Conservation (phyloP, 2,888 invertebrate genomes). For the Plutella xylostella region DNA sequence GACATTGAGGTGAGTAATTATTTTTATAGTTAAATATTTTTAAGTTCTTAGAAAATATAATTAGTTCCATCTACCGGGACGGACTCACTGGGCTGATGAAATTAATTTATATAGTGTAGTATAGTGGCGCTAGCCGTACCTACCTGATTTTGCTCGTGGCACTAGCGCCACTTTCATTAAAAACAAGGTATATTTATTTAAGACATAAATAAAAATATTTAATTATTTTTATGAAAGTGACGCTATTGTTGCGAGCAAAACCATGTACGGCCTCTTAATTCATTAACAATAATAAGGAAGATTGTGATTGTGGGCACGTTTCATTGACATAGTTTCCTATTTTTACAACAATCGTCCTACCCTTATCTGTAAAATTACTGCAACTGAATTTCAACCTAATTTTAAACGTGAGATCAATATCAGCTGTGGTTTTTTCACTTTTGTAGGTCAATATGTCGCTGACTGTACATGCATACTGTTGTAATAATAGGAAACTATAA, state of each 20-base stretch:
- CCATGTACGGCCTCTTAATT: constrained; percentile 5
- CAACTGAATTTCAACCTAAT: constrained; percentile 8
- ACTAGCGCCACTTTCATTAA: no score
- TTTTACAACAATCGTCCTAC: constrained; percentile 14
- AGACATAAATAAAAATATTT: constrained; percentile 9
- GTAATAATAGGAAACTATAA: constrained; percentile 11
- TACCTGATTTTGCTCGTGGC: constrained; percentile 13
- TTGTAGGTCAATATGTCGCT: constrained; percentile 10
- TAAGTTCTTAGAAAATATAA: constrained; percentile 15
- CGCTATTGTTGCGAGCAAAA: constrained; percentile 2
- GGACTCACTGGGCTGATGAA: constrained; percentile 15
- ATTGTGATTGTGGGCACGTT: constrained; percentile 15
- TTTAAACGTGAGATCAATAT: constrained; percentile 1
- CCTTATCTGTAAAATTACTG: constrained; percentile 11
- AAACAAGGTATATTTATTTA: constrained; percentile 9
- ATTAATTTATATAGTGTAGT: constrained; percentile 14
- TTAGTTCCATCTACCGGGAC: constrained; percentile 15
- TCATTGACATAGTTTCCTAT: constrained; percentile 15
- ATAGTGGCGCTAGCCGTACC: constrained; percentile 14
- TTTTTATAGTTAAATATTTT: constrained; percentile 10
- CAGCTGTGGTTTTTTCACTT: constrained; percentile 12
- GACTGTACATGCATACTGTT: constrained; percentile 10
- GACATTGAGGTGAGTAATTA: constrained; percentile 16
- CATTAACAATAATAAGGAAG: constrained; percentile 9
- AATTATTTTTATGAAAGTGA: constrained; percentile 8